Percentiles rank a stretch among this genome's conserved stretches.
phyloP scores from a whole-genome alignment of 2,888 invertebrate species.

The Limnephilus auricula region DNA sequence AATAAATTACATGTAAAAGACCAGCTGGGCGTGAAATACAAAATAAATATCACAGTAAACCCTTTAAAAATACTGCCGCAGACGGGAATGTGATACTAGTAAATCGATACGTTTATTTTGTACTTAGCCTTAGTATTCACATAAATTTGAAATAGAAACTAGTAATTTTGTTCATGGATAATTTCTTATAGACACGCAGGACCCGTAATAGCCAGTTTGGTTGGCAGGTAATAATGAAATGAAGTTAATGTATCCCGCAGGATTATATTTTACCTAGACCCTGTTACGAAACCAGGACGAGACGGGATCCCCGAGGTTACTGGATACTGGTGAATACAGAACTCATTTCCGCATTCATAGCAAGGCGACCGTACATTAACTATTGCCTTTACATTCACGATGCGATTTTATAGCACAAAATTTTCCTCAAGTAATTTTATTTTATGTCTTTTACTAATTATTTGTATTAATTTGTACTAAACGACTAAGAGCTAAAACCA shows the following conservation, averaged over 20 bases:
- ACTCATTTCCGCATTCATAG: not conserved
- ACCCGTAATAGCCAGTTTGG: not conserved
- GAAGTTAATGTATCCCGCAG: not conserved
- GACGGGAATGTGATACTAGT: not conserved
- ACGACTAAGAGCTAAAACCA: too few species aligned
- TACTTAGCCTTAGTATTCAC: not conserved
- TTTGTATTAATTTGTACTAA: too few species aligned
- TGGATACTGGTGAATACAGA: not conserved
- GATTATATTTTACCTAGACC: not conserved
- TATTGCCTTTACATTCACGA: not conserved
- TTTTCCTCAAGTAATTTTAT: not conserved
- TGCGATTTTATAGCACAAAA: not conserved
- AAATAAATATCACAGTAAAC: too few species aligned
- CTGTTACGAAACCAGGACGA: not conserved
- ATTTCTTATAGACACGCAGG: not conserved
- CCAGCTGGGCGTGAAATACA: too few species aligned
- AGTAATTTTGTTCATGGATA: not conserved
- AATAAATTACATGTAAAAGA: too few species aligned
- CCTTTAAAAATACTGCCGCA: not conserved
- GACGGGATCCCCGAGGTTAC: not conserved
- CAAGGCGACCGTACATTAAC: not conserved
- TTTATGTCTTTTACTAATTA: not conserved
- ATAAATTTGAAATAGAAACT: not conserved
- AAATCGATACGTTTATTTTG: not conserved
- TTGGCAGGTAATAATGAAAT: not conserved